Evolutionary conservation across 1,140 invertebrate species (phyloP).

Genomic region (Aricia agestis): DNA sequence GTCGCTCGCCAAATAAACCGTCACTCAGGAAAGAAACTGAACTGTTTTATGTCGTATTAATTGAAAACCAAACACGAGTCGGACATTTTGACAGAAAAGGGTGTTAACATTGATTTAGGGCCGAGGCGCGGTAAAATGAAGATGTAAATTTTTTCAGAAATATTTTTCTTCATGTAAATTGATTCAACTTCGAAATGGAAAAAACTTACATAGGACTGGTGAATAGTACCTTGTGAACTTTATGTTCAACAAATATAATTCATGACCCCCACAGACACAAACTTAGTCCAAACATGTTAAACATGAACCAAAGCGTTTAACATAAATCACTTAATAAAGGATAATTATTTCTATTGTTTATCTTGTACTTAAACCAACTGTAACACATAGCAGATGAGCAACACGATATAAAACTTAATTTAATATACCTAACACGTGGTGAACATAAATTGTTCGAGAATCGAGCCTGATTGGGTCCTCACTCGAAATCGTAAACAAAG

Average conservation of each 20-base stretch:
- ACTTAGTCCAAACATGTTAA: background rate
- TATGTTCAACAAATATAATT: no score
- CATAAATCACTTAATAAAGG: background rate
- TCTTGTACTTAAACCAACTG: background rate
- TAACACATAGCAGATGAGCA: slow-evolving; percentile 3
- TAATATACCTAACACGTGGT: slow-evolving; percentile 21
- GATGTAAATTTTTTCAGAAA: no score
- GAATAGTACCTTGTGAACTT: no score
- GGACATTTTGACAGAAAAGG: background rate
- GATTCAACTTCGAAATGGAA: no score
- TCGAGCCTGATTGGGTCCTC: slow-evolving; percentile 9
- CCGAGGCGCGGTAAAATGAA: background rate
- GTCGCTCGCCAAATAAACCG: slow-evolving; percentile 27
- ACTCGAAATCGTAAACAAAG: slow-evolving; percentile 19
- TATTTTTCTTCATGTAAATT: no score
- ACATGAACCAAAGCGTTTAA: background rate
- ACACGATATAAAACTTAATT: slow-evolving; percentile 10
- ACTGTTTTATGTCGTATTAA: slow-evolving; percentile 16
- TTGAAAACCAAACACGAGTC: slow-evolving; percentile 5
- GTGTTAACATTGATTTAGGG: background rate
- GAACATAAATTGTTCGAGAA: slow-evolving; percentile 19
- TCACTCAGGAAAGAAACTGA: slow-evolving; percentile 19
- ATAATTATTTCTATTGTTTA: slow-evolving; percentile 8
- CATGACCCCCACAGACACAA: background rate
- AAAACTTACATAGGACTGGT: no score